Conservation (phyloP, 2,888 invertebrate genomes). For the Callyntrura guangdongensis region DNA sequence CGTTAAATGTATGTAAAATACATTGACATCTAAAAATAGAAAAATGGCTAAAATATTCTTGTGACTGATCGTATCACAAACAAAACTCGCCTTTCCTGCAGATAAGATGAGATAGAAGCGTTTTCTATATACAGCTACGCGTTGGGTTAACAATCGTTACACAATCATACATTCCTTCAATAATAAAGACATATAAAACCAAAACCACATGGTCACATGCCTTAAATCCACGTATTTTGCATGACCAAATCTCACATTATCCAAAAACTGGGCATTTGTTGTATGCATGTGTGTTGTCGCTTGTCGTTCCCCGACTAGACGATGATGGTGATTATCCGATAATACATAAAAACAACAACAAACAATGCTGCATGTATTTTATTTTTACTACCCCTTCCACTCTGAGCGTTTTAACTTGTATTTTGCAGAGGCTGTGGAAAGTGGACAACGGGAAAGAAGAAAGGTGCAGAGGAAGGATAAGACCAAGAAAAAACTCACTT, state of each 20-base stretch:
- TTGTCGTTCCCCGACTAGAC: neutral
- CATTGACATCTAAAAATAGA: slow-evolving; percentile 5
- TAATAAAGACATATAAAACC: too few species aligned
- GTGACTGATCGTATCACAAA: neutral
- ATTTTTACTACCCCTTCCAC: neutral
- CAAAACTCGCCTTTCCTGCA: neutral
- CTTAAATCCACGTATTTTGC: too few species aligned
- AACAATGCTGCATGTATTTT: neutral
- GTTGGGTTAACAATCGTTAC: too few species aligned
- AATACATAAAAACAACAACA: slow-evolving; percentile 1
- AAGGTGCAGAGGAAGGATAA: slow-evolving; percentile 27
- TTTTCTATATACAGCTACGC: neutral
- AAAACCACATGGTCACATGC: too few species aligned
- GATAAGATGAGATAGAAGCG: neutral
- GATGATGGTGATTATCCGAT: neutral
- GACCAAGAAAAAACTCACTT: slow-evolving; percentile 14
- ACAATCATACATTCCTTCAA: too few species aligned
- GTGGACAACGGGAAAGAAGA: slow-evolving; percentile 56
- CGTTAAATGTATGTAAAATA: slow-evolving; percentile 18
- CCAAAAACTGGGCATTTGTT: neutral
- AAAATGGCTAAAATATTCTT: neutral
- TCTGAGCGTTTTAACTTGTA: neutral
- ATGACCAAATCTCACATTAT: neutral
- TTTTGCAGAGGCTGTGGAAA: slow-evolving; percentile 12
- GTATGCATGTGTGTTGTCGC: neutral